Evolutionary conservation across 2,888 invertebrate species (phyloP).

Genomic region (Sinhomidia bicolor): DNA sequence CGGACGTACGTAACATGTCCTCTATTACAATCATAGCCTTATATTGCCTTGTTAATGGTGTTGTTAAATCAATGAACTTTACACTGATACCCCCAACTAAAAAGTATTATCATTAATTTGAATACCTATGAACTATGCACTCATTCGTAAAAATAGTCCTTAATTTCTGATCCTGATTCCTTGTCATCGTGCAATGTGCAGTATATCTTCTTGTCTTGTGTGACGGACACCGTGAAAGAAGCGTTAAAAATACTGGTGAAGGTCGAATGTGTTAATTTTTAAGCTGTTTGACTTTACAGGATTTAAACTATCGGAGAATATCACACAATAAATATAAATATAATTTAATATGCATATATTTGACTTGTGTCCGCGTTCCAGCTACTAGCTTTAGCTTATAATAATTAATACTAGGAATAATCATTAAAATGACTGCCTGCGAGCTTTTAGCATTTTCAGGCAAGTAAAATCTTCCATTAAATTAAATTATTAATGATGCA

Average conservation of each 20-base stretch:
- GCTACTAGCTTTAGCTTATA: too few species aligned
- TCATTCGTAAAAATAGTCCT: not conserved
- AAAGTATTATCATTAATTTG: not conserved
- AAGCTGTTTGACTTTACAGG: not conserved
- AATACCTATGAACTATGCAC: not conserved
- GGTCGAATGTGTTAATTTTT: not conserved
- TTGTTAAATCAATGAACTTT: not conserved
- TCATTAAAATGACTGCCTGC: too few species aligned
- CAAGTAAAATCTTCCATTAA: too few species aligned
- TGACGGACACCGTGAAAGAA: not conserved
- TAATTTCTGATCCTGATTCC: constrained; percentile 13
- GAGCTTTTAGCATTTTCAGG: too few species aligned
- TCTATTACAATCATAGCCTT: not conserved
- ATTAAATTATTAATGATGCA: too few species aligned
- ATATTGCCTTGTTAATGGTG: not conserved
- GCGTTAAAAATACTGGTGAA: not conserved
- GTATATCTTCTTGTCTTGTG: too few species aligned
- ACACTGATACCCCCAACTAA: too few species aligned
- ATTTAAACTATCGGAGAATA: too few species aligned
- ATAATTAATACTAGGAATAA: not conserved
- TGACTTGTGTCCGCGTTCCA: too few species aligned
- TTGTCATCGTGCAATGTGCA: too few species aligned
- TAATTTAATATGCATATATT: not conserved
- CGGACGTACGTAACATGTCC: constrained; percentile 5
- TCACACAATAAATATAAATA: not conserved